Percentiles rank a stretch among this genome's conserved stretches.
Conservation (phyloP, 2,888 invertebrate species). For the Nebria brevicollis region DNA sequence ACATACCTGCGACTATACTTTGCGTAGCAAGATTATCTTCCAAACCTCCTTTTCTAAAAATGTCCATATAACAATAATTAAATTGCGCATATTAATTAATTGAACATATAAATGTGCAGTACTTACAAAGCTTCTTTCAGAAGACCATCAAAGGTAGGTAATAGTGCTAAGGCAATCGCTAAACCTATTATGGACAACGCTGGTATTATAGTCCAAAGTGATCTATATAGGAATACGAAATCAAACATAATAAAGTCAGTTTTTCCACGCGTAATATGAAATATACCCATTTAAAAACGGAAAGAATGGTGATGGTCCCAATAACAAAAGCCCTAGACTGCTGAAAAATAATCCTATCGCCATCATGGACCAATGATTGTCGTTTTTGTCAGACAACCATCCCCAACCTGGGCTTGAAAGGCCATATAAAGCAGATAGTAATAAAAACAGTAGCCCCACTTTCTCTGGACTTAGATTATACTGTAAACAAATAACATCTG, state of each 20-base stretch:
- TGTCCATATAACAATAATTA: neutral
- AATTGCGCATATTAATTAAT: neutral
- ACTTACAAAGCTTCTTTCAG: conserved; percentile 78
- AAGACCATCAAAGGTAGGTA: conserved; percentile 80
- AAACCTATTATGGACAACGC: conserved; percentile 74
- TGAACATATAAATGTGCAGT: conserved; percentile 22
- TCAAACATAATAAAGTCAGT: conserved; percentile 16
- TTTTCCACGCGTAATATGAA: neutral
- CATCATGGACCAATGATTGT: conserved; percentile 78
- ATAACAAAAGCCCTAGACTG: conserved; percentile 69
- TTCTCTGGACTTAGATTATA: conserved; percentile 72
- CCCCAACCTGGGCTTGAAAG: conserved; percentile 79
- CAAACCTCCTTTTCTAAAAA: conserved; percentile 71
- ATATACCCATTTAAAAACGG: conserved; percentile 69
- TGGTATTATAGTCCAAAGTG: conserved; percentile 73
- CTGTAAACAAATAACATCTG: conserved; percentile 60
- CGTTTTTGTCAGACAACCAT: conserved; percentile 72
- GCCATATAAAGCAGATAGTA: conserved; percentile 77
- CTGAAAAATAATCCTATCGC: conserved; percentile 72
- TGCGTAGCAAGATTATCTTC: conserved; percentile 75
- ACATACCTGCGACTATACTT: conserved; percentile 78
- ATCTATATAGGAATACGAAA: conserved; percentile 60
- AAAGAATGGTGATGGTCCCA: conserved; percentile 74
- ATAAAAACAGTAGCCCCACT: conserved; percentile 76
- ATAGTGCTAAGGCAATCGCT: conserved; percentile 73